Conservation (phyloP, 2,113 vertebrate species). For the Thamnophis sirtalis region DNA sequence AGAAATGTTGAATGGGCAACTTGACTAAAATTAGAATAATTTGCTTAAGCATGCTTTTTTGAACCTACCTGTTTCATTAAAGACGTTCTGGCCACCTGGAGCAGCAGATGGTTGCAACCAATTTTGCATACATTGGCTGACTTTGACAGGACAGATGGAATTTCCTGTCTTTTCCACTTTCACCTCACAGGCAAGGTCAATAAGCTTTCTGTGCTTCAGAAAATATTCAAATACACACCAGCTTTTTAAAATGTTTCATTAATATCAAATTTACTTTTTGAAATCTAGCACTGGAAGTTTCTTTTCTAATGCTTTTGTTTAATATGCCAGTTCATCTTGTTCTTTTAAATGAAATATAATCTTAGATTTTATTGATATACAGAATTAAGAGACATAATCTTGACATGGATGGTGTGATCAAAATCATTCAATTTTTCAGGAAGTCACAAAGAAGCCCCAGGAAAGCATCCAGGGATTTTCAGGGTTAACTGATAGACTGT, state of each 20-base stretch:
- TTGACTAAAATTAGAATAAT: conserved; percentile 1
- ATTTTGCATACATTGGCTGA: conserved; percentile 57
- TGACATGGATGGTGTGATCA: background rate
- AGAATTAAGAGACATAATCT: background rate
- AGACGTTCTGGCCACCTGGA: conserved; percentile 58
- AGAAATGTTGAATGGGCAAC: background rate
- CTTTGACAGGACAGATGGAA: conserved; percentile 62
- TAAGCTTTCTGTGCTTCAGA: conserved; percentile 40
- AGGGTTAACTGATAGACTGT: background rate
- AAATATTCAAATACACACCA: conserved; percentile 33
- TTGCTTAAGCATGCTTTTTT: background rate
- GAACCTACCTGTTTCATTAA: conserved; percentile 55
- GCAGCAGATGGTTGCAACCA: conserved; percentile 62
- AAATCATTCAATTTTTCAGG: background rate
- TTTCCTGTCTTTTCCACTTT: conserved; percentile 29
- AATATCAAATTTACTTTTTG: conserved; percentile 22
- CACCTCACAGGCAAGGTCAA: conserved; percentile 44
- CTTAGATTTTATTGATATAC: background rate
- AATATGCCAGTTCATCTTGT: conserved; percentile 17
- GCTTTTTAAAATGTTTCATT: conserved; percentile 30
- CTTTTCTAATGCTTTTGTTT: conserved; percentile 28
- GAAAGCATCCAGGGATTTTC: background rate
- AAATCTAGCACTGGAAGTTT: background rate
- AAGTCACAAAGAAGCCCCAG: background rate
- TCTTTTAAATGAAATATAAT: conserved; percentile 44